Evolutionary conservation across 2,797 vertebrate species (phyloP), one percentile per base, ranked within the genome.

Genomic region (Arremon brunneinucha): DNA sequence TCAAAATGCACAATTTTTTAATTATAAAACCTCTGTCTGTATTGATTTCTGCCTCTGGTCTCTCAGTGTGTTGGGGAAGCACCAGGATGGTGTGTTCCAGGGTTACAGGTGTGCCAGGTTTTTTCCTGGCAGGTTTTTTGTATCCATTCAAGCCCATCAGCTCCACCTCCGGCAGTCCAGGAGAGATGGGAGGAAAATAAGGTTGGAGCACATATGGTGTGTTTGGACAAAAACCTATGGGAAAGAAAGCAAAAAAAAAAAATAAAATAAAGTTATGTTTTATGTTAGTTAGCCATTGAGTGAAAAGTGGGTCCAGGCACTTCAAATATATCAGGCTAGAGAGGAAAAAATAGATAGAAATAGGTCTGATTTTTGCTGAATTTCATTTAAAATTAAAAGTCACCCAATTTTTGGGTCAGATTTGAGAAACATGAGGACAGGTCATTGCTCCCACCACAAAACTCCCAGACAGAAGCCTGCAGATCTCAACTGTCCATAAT

Each of bases 1-100:
- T 92, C 3, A 0, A 94, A 95, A 96, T 93, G 93, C 89, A 91
- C 91, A 89, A 37, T 83, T 97, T 95, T 91, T 92, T 72, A 87
- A 92, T 44, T 77, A 95, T 85, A 95, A 91, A 94, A 93, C 4
- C 49, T 17, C 76, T 90, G 72, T 91, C 93, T 92, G 89, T 65
- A 77, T 43, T 39, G 69, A 89, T 67, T 83, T 46, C 46, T 93
- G 92, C 43, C 79, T 87, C 79, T 78, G 78, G 74, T 74, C 17
- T 87, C 59, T 96, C 46, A 11, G 26, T 95, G 53, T 5, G 30
- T 28, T 44, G 39, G 78, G 82, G 56, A 67, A 77, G 71, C 35
- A n/a, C 11, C 15, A 15, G 28, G 15, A 4, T 16, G 62, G 46
- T 14, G 23, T 11, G 4, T 60, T 56, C 76, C 44, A 75, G 72